Evolutionary conservation across 2,797 vertebrate species (phyloP), one percentile per base, ranked within the genome.

Genomic region (Arnoldichthys spilopterus): DNA sequence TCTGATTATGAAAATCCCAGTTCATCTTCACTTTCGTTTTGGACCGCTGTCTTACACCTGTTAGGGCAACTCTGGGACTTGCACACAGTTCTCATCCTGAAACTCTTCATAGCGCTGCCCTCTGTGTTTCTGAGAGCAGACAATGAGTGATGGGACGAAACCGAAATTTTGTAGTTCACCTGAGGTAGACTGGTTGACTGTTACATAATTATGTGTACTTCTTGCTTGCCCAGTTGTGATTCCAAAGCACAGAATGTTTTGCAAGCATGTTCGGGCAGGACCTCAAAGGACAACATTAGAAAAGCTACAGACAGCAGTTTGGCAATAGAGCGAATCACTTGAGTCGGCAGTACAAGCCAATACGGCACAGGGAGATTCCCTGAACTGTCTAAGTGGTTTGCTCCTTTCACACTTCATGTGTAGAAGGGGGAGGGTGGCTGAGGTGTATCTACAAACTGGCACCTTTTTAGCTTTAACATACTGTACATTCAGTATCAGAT

Each of bases 201-300:
- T 84, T 84, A 62, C 64, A 61, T 66, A 76, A 76, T 59, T 37
- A 18, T 84, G 80, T 84, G 74, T 79, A 82, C 76, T 62, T 81
- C 74, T 76, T 37, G 54, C 54, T 22, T 72, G 71, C 67, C 43
- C 51, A 74, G 75, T 74, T 59, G 56, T 56, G 8, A 54, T 76
- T 64, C 64, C 22, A n/a, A 76, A 56, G 69, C 68, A 58, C 28
- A 62, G 62, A 68, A 22, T 16, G 20, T 81, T 81, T 68, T 40
- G 26, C 40, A 43, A 49, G 80, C 83, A 6, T 79, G 85, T 83
- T 28, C 16, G 76, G 77, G 64, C 83, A 79, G 47, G 67, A 72
- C 40, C 64, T 67, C 72, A 73, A 76, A 76, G 75, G 16, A 63
- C 51, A 68, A 68, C 66, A 45, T 54, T 74, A 30, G 32, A 53